Base-by-base conservation (phyloP, 2,797 vertebrate species). In the Liparis tanakae region DNA sequence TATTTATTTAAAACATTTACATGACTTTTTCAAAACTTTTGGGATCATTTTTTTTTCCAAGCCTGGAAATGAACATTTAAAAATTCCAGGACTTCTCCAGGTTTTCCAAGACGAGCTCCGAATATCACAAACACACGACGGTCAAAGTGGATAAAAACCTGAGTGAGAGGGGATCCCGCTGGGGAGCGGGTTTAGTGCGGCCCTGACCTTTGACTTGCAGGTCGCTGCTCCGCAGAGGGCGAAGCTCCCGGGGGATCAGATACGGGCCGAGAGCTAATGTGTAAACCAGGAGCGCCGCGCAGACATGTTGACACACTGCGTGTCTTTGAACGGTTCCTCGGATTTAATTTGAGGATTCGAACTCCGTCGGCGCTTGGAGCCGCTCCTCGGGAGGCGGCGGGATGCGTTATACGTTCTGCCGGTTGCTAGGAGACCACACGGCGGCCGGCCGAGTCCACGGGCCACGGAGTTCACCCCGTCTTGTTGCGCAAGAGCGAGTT, bases 191-290 rank as follows among this genome's bases (percentile, higher is more conserved):
- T 89, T 87, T 76, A 78, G 80, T 85, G 82, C 72, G 65, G 79
- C 80, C 76, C 80, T 82, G 83, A 87, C 62, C 83, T 87, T 79
- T 88, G 86, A 89, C 90, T 81, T 56, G 55, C 67, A 62, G 85
- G 66, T 90, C 83, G 67, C 17, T 51, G 76, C 68, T 59, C 61
- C 72, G 67, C 63, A 12, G 53, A 10, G 57, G 39, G 50, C 72
- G 9, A 50, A 68, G 67, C 68, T 46, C 44, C 69, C 43, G 18
- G 53, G 64, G 61, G 41, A 44, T 3, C 62, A 36, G 79, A 73
- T 33, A 75, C 33, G 74, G 79, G 74, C 56, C 13, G 70, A 53
- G 57, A 82, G 85, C 72, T 85, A 74, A 86, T 87, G 75, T 84
- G 74, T 81, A 81, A 84, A 74, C 82, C 76, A 76, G 65, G 39